Percentiles rank a stretch among this genome's conserved stretches.
phyloP scores from a whole-genome alignment of 2,797 vertebrate genomes.

The Petrocephalus schoutedeni region DNA sequence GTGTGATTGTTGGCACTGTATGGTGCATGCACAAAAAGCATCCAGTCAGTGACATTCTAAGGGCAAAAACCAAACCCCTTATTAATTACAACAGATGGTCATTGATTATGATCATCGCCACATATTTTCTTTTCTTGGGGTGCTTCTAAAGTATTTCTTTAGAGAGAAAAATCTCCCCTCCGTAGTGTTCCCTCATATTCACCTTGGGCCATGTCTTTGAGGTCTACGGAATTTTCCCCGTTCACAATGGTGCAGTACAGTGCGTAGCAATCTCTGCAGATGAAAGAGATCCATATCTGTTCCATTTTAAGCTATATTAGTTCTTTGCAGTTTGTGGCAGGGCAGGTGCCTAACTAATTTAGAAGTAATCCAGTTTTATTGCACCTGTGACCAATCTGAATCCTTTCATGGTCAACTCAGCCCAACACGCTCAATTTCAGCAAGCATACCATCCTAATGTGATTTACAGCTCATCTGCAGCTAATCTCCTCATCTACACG shows the following conservation, averaged over 20 bases:
- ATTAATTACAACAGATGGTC: not conserved
- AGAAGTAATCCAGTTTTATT: constrained; percentile 59
- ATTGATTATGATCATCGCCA: not conserved
- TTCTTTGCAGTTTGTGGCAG: not conserved
- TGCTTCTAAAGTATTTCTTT: not conserved
- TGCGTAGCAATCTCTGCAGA: constrained; percentile 55
- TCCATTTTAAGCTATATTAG: constrained; percentile 24
- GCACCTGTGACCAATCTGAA: constrained; percentile 57
- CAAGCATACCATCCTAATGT: constrained; percentile 54
- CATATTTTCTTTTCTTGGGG: not conserved
- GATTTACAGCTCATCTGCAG: constrained; percentile 53
- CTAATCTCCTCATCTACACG: constrained; percentile 32
- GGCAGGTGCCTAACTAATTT: constrained; percentile 43
- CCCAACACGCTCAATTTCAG: constrained; percentile 31
- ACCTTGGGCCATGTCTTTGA: constrained; percentile 1
- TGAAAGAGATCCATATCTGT: constrained; percentile 45
- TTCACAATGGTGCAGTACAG: constrained; percentile 24
- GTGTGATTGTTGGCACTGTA: not conserved
- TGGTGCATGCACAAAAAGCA: not conserved
- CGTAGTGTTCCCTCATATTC: not conserved
- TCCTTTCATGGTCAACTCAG: constrained; percentile 49
- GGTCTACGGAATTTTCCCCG: not conserved
- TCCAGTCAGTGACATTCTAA: not conserved
- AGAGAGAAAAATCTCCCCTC: not conserved
- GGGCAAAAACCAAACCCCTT: not conserved